Evolutionary conservation across 1,140 invertebrate species (phyloP), one percentile per base, ranked within the genome.

Genomic region (Scylla paramamosain): DNA sequence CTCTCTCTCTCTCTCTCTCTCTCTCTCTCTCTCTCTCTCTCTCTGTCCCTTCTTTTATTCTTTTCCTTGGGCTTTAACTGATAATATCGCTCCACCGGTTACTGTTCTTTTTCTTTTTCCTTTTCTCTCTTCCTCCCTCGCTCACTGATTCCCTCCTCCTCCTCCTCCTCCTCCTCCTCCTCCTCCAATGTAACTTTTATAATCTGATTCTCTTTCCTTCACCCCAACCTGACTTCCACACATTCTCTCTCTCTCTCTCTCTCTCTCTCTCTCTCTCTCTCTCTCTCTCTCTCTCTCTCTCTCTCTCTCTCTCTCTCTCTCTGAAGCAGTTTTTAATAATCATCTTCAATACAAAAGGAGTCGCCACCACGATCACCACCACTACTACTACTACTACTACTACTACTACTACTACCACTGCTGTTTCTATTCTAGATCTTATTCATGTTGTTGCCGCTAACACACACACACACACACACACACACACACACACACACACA

Each of bases 201-300:
- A 77, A 77, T 77, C 67, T 77, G 67, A 77, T 77, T 77, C 67
- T 77, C 67, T 77, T 77, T 77, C 67, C 67, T 77, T 77, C 67
- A 77, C 67, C 67, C 25, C 67, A 8, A 7, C 67, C 25, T n/a
- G 67, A 77, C 25, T 77, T 77, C 67, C 67, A 77, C 67, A 77
- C 67, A 77, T 77, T 77, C 52, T 59, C 52, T 59, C 52, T 59
- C 52, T 59, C 52, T 59, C 52, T 59, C 52, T 59, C 52, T 59
- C 52, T 59, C 52, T 59, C 52, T 59, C 48, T 52, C 48, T 52
- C 48, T 52, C 48, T 52, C 48, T 52, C 48, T 52, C 48, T 52
- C 48, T 52, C 48, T 52, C 48, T 52, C 48, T 52, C 48, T 52
- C 48, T 52, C 48, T 52, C 48, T 52, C 48, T 52, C 48, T 52